These are phyloP conservation scores for Halcyon malimbica DNA, from an alignment of 2,113 vertebrate species.

Conservation along the genomic window DNA sequence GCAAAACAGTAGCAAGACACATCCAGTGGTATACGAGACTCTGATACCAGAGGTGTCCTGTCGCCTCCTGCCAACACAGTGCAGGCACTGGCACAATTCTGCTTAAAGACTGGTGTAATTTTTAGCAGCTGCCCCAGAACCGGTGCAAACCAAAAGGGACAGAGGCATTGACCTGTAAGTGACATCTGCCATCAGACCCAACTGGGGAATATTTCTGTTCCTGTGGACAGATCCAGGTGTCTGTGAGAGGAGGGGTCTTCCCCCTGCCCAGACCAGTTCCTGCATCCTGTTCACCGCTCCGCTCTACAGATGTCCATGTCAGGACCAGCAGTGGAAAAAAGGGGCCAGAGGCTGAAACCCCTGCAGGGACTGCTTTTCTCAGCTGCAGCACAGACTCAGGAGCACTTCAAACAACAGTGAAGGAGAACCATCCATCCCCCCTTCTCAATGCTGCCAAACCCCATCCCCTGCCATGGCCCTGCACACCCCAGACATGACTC, in stretches of 20 bases:
- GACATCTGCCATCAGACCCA: background rate
- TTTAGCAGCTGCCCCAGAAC: background rate
- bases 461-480: background rate
- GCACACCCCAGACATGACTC: rapidly evolving
- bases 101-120: background rate
- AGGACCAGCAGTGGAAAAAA: background rate
- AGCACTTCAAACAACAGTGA: background rate
- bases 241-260: background rate
- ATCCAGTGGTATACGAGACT: rapidly evolving
- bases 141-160: background rate
- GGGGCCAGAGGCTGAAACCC: background rate
- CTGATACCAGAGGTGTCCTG: rapidly evolving
- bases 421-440: background rate
- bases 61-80: background rate
- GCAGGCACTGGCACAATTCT: background rate
- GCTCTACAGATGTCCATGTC: background rate
- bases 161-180: background rate
- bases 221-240: background rate
- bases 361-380: background rate
- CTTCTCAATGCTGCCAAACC: rapidly evolving
- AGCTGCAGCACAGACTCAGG: rapidly evolving
- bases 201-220: background rate
- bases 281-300: background rate
- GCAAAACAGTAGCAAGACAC: background rate
- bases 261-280: background rate